Base-by-base conservation (phyloP, 53 echinoderm and acorn worm genomes). In the Arbacia lixula region DNA sequence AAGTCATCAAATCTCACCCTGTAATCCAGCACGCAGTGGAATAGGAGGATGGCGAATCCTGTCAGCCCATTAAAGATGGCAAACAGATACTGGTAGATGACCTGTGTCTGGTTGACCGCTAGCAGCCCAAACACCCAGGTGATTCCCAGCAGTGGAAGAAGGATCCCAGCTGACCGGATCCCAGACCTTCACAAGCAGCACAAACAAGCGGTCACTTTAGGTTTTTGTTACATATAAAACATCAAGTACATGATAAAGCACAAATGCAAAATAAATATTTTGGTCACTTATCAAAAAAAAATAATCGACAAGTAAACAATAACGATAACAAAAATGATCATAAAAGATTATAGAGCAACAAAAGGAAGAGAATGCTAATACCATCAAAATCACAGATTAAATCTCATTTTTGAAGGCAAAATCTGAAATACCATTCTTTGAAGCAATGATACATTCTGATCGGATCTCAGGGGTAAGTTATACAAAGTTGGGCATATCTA, bases 101-200 rank as follows among this genome's bases (percentile, higher is more conserved):
- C 61, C 79, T 88, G 84, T 14, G 91, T 90, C 42, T 94, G 91
- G 85, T 98, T 98, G 90, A 98, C 98, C 62, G 98, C 98, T 12
- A 98, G 66, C 57, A 98, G 72, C 20, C 98, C 98, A 92, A 94
- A 94, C 85, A 98, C 98, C 98, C 98, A 98, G 20, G 98, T 94
- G 87, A 93, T 94, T 29, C 98, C 94, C 19, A 98, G 85, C 27
- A 98, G 52, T 22, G 98, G 98, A 25, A 94, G 88, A 5, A 98
- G 85, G 60, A 98, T 90, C 26, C 94, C 98, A 12, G 98, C 98
- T 39, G 98, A 92, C 12, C 91, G 56, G 36, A 98, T 60, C 19
- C 98, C 94, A 54, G 94, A 88, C 88, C 98, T 98, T 72, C 9
- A 43, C 49, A 22, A 20, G 38, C 21, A 83, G 14, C n/a, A 62